These are phyloP conservation scores for Chaenodraco wilsoni DNA, from an alignment of 2,797 vertebrate species.

Conservation along the genomic window DNA sequence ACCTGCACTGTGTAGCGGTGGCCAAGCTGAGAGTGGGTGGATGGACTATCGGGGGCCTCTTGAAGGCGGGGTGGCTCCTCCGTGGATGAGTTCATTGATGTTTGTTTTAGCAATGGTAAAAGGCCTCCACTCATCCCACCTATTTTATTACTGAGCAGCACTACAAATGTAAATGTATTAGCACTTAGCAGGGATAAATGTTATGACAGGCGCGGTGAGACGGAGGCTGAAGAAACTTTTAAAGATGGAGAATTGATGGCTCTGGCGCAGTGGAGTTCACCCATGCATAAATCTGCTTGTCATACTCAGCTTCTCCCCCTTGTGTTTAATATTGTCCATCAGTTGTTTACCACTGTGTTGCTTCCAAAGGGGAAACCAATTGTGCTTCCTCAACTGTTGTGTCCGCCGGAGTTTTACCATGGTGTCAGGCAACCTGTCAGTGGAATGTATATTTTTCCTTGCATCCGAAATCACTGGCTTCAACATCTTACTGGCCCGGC, in stretches of 20 bases:
- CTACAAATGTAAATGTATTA: conserved; percentile 82
- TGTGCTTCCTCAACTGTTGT: conserved; percentile 79
- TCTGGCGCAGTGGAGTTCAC: conserved; percentile 65
- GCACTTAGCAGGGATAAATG: conserved; percentile 79
- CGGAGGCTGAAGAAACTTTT: conserved; percentile 61
- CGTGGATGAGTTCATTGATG: conserved; percentile 56
- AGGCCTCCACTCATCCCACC: conserved; percentile 71
- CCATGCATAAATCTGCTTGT: conserved; percentile 79
- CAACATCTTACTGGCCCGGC: conserved; percentile 55
- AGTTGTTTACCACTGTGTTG: conserved; percentile 77
- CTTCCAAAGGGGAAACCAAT: conserved; percentile 79
- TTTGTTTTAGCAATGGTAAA: conserved; percentile 72
- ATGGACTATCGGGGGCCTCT: conserved; percentile 35
- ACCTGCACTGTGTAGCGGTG: conserved; percentile 83
- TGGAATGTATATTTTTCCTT: conserved; percentile 76
- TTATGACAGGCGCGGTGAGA: conserved; percentile 60
- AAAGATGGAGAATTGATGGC: conserved; percentile 73
- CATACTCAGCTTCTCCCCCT: conserved; percentile 70
- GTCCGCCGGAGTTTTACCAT: conserved; percentile 64
- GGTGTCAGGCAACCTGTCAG: conserved; percentile 70
- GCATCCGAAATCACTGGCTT: conserved; percentile 64
- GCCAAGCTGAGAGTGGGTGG: conserved; percentile 53
- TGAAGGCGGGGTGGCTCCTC: conserved; percentile 47
- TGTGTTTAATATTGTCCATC: conserved; percentile 77
- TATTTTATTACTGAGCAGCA: conserved; percentile 79